These are phyloP conservation scores for Platichthys stellatus DNA, from an alignment of 2,113 vertebrate species.

Conservation along the genomic window DNA sequence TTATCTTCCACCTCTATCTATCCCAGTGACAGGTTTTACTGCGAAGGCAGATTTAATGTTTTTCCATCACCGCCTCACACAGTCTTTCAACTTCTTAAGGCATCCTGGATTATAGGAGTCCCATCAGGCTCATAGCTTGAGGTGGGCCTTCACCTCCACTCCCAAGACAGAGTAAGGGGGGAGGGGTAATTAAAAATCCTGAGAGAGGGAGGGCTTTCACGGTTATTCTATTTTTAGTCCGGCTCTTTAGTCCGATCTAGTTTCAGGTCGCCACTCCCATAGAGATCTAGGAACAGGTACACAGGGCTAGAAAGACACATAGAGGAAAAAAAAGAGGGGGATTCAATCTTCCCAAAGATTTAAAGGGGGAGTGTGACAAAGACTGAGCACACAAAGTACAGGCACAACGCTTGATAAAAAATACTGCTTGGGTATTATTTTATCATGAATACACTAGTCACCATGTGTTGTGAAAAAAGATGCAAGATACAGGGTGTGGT, in stretches of 20 bases:
- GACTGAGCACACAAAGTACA: conserved; percentile 13
- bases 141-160: conserved; percentile 25
- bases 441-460: not conserved
- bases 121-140: conserved; percentile 29
- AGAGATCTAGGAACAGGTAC: conserved; percentile 59
- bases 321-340: not conserved
- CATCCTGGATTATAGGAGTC: conserved; percentile 27
- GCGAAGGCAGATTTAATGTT: not conserved
- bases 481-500: conserved; percentile 1
- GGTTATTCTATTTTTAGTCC: conserved; percentile 67
- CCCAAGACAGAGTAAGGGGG: conserved; percentile 2
- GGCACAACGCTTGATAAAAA: conserved; percentile 7
- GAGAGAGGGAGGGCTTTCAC: conserved; percentile 26
- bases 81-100: conserved; percentile 28
- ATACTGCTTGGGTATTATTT: conserved; percentile 28
- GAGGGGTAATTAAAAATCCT: conserved; percentile 29
- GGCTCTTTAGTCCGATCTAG: conserved; percentile 5
- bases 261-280: conserved; percentile 16
- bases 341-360: conserved; percentile 42
- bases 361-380: conserved; percentile 37
- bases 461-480: conserved; percentile 8
- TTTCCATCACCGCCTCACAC: conserved; percentile 7
- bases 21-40: conserved; percentile 5
- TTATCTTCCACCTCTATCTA: not conserved
- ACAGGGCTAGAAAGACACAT: conserved; percentile 30